Percentiles rank a stretch among this genome's conserved stretches.
These are phyloP conservation scores for Bubo blakistoni DNA, from an alignment of 2,113 vertebrate genomes.

Conservation along the genomic window DNA sequence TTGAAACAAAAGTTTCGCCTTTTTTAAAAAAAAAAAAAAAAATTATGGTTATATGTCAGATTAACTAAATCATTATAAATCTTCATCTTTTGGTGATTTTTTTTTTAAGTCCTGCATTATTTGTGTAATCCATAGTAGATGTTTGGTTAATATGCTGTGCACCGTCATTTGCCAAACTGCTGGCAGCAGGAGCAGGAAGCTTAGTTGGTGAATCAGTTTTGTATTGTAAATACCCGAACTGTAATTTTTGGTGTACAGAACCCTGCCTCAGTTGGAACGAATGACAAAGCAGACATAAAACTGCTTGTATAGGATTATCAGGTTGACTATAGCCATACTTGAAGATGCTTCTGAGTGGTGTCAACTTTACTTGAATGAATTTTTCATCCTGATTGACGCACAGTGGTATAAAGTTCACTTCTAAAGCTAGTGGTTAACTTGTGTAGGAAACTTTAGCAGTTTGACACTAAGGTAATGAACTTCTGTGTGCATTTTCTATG, in stretches of 20 bases:
- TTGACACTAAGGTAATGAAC: conserved; percentile 92
- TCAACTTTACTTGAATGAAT: conserved; percentile 98
- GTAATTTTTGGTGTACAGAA: conserved; percentile 81
- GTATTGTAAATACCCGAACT: conserved; percentile 72
- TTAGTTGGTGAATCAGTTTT: conserved; percentile 26
- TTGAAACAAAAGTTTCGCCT: conserved; percentile 35
- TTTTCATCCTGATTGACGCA: conserved; percentile 85
- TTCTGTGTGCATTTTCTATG: conserved; percentile 81
- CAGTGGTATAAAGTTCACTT: conserved; percentile 80
- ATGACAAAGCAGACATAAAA: conserved; percentile 67
- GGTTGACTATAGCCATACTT: conserved; percentile 96
- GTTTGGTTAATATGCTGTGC: conserved; percentile 41
- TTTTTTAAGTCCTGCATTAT: neutral
- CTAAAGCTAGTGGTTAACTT: conserved; percentile 86
- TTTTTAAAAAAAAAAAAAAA: neutral
- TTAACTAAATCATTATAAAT: conserved; percentile 15
- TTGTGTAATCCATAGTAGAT: neutral
- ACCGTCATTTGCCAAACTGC: conserved; percentile 81
- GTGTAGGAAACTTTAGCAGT: conserved; percentile 83
- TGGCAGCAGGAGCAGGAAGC: conserved; percentile 62
- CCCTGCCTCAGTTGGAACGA: conserved; percentile 85
- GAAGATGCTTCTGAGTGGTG: conserved; percentile 90
- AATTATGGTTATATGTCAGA: neutral
- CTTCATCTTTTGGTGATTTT: neutral
- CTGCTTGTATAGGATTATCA: conserved; percentile 81